These are phyloP conservation scores for Opisthocomus hoazin DNA, from an alignment of 2,113 vertebrate species.

Conservation along the genomic window DNA sequence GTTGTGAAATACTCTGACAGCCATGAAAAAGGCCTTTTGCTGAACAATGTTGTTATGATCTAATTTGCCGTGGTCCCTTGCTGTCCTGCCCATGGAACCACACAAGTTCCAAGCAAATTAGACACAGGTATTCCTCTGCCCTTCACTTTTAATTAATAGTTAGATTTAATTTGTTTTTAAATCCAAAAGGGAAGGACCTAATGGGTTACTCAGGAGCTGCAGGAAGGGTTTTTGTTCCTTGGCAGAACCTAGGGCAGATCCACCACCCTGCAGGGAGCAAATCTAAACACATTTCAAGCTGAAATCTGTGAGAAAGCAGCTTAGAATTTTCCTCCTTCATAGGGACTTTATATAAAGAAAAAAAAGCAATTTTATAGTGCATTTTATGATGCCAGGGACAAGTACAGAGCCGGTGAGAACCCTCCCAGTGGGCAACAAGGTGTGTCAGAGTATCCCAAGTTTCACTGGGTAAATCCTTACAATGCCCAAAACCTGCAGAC, in stretches of 20 bases:
- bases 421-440: neutral
- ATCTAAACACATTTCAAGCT: neutral
- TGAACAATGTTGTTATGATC: too few relatives aligned
- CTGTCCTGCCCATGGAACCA: neutral
- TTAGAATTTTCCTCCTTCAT: neutral
- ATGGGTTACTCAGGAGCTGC: too few relatives aligned
- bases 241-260: neutral
- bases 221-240: neutral
- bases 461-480: neutral
- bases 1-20: neutral
- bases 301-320: neutral
- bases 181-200: neutral
- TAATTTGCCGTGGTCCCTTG: rapidly evolving
- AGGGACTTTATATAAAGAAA: neutral
- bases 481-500: neutral
- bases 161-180: neutral
- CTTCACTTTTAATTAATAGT: neutral
- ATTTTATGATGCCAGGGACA: neutral
- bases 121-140: neutral
- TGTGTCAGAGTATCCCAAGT: neutral
- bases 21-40: neutral
- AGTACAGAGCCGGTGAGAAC: neutral
- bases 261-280: neutral
- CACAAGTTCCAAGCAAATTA: neutral
- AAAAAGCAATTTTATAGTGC: too few relatives aligned